Conservation (phyloP, 2,888 invertebrate species). For the Tenthredo livida region DNA sequence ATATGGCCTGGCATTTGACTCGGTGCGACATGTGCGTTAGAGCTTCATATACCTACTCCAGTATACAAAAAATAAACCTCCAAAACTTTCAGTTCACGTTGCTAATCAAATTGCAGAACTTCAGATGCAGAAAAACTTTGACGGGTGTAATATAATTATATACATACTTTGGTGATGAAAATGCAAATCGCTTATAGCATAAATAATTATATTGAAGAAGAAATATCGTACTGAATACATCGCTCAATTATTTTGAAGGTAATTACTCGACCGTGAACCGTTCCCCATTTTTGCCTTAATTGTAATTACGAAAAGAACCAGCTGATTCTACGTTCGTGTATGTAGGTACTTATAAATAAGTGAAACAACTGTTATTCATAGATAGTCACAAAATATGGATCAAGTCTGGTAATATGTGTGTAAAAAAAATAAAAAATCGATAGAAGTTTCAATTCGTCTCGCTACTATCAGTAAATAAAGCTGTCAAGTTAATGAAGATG, state of each 20-base stretch:
- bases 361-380: background rate
- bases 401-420: background rate
- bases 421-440: background rate
- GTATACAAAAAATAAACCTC: background rate
- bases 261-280: conserved; percentile 1
- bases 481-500: background rate
- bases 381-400: background rate
- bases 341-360: background rate
- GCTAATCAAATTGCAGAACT: background rate
- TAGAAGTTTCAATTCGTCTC: background rate
- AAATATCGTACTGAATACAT: background rate
- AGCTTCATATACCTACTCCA: background rate
- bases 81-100: background rate
- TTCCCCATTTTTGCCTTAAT: background rate
- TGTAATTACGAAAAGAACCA: background rate
- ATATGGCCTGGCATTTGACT: background rate
- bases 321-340: background rate
- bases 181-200: background rate
- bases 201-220: background rate
- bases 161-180: background rate
- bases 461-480: background rate
- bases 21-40: background rate
- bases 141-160: background rate
- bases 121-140: background rate
- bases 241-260: background rate